Base-by-base conservation (phyloP, 2,797 vertebrate species). In the Darevskia nairensis region DNA sequence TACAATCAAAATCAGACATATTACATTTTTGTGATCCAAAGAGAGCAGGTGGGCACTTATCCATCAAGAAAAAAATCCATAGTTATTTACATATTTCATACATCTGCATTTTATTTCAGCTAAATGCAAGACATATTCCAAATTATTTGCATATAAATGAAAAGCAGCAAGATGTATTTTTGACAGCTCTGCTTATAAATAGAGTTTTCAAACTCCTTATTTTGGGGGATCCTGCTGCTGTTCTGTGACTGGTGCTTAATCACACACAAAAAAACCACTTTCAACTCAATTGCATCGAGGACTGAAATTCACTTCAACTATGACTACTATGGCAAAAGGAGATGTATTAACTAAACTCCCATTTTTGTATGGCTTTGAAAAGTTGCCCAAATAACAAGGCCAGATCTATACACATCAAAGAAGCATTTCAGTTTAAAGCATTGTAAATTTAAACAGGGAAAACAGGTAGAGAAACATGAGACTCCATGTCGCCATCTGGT, bases 131-230 rank as follows among this genome's bases (percentile, higher is more conserved):
- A 50, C 23, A 77, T 69, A 82, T 82, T 88, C 86, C 44, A 77
- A 77, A 83, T 50, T 78, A 84, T 84, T 41, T 88, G 64, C 81
- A 71, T 77, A 88, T 55, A 88, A 84, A 61, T 84, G 61, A 69
- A 84, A 88, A 88, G 25, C 61, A 41, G 23, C 5, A 71, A 84
- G 61, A 77, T 77, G 77, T 76, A 82, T 77, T 39, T 81, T 82
- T 77, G 72, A 39, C 72, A 82, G 46, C 15, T 72, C 25, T 41
- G 19, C 59, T 84, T 79, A n/a, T 41, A 84, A 78, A 72, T 32
- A 55, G 46, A 8, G 8, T 71, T 59, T 86, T 71, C 23, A 71
- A 86, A 77, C 10, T 69, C 44, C 17, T 88, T 55, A 55, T 15
- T 82, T 88, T n/a, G 66, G 76, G 59, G 44, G 32, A 88, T 77